These are phyloP conservation scores for Polyommatus iphigenia DNA, from an alignment of 2,888 invertebrate genomes.

Conservation along the genomic window DNA sequence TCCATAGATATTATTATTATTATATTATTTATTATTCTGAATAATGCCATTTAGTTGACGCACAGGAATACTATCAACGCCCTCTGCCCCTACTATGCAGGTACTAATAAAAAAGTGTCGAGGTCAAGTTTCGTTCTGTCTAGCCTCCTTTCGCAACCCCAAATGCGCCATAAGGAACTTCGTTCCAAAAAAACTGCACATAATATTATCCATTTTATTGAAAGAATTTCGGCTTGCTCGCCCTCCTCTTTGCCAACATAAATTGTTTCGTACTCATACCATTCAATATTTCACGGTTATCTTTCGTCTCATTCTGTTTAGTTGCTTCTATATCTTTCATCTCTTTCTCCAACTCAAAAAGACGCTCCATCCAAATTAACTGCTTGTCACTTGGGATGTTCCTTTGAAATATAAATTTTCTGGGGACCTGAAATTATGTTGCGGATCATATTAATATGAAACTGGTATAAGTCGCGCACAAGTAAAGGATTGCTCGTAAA, in stretches of 20 bases:
- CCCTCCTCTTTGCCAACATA: conserved; percentile 55
- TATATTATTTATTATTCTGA: too few species aligned
- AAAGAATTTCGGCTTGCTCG: conserved; percentile 57
- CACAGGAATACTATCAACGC: too few species aligned
- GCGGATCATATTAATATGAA: background rate
- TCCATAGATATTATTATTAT: too few species aligned
- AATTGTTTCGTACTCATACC: conserved; percentile 53
- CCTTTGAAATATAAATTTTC: conserved; percentile 54
- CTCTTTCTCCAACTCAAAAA: background rate
- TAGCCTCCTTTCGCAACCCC: too few species aligned
- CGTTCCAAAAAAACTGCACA: too few species aligned
- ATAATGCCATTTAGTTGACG: too few species aligned
- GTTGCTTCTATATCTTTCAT: conserved; percentile 36
- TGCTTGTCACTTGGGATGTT: conserved; percentile 50
- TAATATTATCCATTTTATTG: conserved; percentile 28
- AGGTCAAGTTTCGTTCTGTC: too few species aligned
- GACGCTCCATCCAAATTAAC: conserved; percentile 59
- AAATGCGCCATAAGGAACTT: too few species aligned
- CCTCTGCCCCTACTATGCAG: too few species aligned
- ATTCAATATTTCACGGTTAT: conserved; percentile 41
- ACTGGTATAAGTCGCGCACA: too few species aligned
- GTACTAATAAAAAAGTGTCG: too few species aligned
- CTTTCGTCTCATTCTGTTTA: conserved; percentile 37
- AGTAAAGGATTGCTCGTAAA: too few species aligned
- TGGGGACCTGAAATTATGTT: conserved; percentile 48